Conservation (phyloP, 2,888 invertebrate genomes). For the Spodoptera exigua region DNA sequence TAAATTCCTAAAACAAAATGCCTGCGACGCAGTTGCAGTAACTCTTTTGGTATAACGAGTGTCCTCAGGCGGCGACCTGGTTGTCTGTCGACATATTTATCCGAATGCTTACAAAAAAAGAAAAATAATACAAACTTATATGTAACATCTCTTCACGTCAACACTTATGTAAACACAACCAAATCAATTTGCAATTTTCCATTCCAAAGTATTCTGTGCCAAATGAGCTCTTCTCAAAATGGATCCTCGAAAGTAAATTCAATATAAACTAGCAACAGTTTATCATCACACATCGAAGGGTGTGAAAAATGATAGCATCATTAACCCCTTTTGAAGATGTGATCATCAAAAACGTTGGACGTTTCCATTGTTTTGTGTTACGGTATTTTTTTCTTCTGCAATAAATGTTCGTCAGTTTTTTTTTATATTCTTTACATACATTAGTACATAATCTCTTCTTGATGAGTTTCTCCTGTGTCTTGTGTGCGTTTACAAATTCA, state of each 20-base stretch:
- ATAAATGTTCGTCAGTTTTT: neutral
- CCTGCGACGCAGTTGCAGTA: too few species aligned
- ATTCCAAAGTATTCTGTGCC: neutral
- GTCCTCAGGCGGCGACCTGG: too few species aligned
- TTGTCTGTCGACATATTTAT: too few species aligned
- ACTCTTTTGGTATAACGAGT: too few species aligned
- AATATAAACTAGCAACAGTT: conserved; percentile 38
- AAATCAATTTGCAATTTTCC: too few species aligned
- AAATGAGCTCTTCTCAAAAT: conserved; percentile 10
- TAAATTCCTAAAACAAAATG: too few species aligned
- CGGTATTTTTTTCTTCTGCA: conserved; percentile 1
- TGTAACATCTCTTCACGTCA: too few species aligned
- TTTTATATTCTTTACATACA: conserved; percentile 13
- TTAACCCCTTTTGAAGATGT: conserved; percentile 63
- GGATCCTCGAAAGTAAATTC: conserved; percentile 25
- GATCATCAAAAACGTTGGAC: conserved; percentile 48
- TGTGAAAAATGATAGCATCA: conserved; percentile 62
- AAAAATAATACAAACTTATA: too few species aligned
- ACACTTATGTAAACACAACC: too few species aligned
- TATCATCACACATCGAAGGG: conserved; percentile 43
- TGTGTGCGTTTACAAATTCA: too few species aligned
- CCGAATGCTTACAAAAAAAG: too few species aligned
- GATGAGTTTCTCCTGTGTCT: too few species aligned
- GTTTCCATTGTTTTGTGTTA: conserved; percentile 43
- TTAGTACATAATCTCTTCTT: conserved; percentile 11